These are phyloP conservation scores for Argyrosomus regius DNA, from an alignment of 2,797 vertebrate genomes.

Conservation along the genomic window DNA sequence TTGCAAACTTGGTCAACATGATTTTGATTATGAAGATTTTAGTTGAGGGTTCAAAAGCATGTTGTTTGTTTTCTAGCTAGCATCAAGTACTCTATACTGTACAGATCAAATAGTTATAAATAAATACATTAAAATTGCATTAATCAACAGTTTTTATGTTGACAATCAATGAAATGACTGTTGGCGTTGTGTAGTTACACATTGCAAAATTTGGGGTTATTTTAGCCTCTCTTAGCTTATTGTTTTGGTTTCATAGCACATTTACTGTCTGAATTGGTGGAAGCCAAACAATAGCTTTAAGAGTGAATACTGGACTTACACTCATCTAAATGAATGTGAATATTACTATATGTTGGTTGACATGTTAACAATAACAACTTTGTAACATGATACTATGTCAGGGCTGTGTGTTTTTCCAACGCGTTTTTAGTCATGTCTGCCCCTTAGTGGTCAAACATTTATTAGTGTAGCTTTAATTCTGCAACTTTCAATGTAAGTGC, in stretches of 20 bases:
- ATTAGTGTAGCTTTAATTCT: conserved; percentile 9
- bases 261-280: too few relatives aligned
- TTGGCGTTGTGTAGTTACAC: neutral
- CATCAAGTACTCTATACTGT: neutral
- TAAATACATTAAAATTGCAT: neutral
- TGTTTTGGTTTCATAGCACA: neutral
- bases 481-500: neutral
- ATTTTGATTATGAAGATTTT: neutral
- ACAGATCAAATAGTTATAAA: neutral
- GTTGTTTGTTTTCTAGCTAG: neutral
- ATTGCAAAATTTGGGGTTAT: neutral
- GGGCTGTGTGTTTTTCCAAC: neutral
- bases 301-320: neutral
- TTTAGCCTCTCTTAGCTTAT: neutral
- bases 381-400: neutral
- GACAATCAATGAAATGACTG: neutral
- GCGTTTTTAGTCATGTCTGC: neutral
- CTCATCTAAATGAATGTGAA: neutral
- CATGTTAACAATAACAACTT: neutral
- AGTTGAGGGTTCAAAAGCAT: neutral
- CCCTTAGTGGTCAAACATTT: neutral
- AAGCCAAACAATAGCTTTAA: neutral
- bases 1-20: neutral
- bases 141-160: neutral
- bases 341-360: neutral